Base-by-base conservation (phyloP, 2,113 vertebrate species). In the Poicephalus gulielmi region DNA sequence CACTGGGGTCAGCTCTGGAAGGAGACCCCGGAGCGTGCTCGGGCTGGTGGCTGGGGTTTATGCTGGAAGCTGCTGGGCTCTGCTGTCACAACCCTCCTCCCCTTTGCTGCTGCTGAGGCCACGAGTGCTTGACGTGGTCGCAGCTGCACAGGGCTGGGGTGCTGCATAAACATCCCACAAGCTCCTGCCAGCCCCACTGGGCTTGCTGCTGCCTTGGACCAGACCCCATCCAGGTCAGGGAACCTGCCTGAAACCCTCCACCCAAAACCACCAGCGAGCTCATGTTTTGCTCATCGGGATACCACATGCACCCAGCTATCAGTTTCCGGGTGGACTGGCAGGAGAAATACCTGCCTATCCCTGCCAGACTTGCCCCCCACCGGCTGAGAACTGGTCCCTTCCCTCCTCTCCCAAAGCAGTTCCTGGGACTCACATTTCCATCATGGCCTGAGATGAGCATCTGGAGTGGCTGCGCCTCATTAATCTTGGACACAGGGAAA, bases 401-500 rank as follows among this genome's bases (percentile, higher is more conserved):
- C 39, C 6, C 6, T 78, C 33, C 59, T 31, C 49, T 90, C 19
- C 49, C 8, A 0, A 43, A 52, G 73, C 41, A 4, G 33, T 46
- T 74, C 67, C 75, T 39, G 22, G 82, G 76, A 86, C 79, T 92
- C 66, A 50, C 57, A 64, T 64, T 86, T 75, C 83, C 92, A 84
- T 37, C 80, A 8, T 7, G 83, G 83, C 77, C 90, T 5, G 79
- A 92, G 90, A 84, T 13, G 94, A 96, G 95, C 95, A 97, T 96
- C 94, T 96, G 96, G 94, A 97, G 86, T 19, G 84, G 94, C 89
- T 89, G 92, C 7, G 46, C 92, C 94, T 96, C 95, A 88, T 96
- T 96, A 96, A 90, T 94, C 94, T 49, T 35, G 92, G 95, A 89
- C 94, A 43, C 78, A 70, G 94, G 96, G 94, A 96, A 96, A 96